Base-by-base conservation (phyloP, 1,140 invertebrate genomes). In the Platyura marginata region DNA sequence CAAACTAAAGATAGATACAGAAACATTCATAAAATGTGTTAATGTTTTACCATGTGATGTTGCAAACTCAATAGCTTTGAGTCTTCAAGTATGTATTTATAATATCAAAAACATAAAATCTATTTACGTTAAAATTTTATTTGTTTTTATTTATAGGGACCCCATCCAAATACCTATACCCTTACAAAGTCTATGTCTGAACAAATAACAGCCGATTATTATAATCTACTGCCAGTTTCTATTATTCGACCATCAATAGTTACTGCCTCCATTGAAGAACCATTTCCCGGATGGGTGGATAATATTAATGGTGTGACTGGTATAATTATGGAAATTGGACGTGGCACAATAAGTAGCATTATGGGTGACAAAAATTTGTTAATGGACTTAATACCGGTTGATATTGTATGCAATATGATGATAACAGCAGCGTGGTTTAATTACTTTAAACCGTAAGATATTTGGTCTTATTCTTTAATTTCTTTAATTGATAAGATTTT, bases 171-270 rank as follows among this genome's bases (percentile, higher is more conserved):
- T 49, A 87, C 84, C 0, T 92, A 92, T 56, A 91, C 85, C 0
- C 67, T 86, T 35, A 90, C 87, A 0, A 92, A 92, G 63, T 75
- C 81, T 0, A 63, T 91, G 42, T 84, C 85, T 0, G 88, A 92
- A 52, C 71, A 76, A 40, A 68, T 89, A 41, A 56, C 88, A 37
- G 57, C 71, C 40, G 64, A 75, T 45, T 71, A 78, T 52, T 62
- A 68, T 2, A 49, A 56, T 1, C 58, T 67, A 10, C 53, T 97
- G 38, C 92, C 92, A 1, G 70, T 86, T 3, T 81, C 85, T 13
- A 90, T 97, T 46, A 79, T 96, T 0, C 63, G 92, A 48, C 92
- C 93, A 0, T 94, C 90, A 1, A 96, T 96, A 41, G 77, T 88
- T 2, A 81, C 80, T 3, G 79, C 76, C 0, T 76, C 82, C 0